Base-by-base conservation (phyloP, 2,113 vertebrate genomes). In the Onychostoma macrolepis region DNA sequence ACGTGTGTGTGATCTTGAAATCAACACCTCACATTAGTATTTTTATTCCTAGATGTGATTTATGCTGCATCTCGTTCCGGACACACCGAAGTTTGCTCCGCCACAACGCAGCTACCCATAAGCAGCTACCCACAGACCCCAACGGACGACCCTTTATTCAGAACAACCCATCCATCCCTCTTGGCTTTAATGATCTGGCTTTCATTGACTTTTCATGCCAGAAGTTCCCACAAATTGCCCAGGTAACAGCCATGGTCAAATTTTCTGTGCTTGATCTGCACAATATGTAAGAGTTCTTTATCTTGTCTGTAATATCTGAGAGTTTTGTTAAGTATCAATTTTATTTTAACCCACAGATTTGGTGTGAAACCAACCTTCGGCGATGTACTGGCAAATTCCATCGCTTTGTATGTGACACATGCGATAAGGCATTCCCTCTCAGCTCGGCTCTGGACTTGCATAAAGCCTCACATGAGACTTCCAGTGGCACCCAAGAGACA, bases 191-290 rank as follows among this genome's bases (percentile, higher is more conserved):
- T 0, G 98, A 99, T 91, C 93, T 99, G 88, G 97, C 97, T 86
- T 99, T 99, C 95, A 98, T 97, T 0, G 98, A 99, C 94, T 99
- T 99, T 94, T 98, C 98, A 91, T 99, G 98, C 90, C 95, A 94
- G 89, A 99, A 99, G 93, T 99, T 99, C 48, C 95, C 97, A 74
- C 94, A 95, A 85, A 99, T 99, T 90, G 98, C 98, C 87, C 98
- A 99, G 97, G 98, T 97, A 96, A 76, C 53, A 28, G 7, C 38
- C 24, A 33, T 26, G 19, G 19, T 24, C 26, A 69, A 45, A 48
- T 26, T 61, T 79, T 12, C 13, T 5, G 4, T 6, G 28, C 1
- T 78, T 24, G 53, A 26, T 19, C 9, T 72, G 33, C 69, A 81
- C 6, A 81, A 26, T 33, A 4, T 38, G 11, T 21, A 67, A n/a